Conservation (phyloP, 1,140 invertebrate genomes). For the Trichonephila inaurata region DNA sequence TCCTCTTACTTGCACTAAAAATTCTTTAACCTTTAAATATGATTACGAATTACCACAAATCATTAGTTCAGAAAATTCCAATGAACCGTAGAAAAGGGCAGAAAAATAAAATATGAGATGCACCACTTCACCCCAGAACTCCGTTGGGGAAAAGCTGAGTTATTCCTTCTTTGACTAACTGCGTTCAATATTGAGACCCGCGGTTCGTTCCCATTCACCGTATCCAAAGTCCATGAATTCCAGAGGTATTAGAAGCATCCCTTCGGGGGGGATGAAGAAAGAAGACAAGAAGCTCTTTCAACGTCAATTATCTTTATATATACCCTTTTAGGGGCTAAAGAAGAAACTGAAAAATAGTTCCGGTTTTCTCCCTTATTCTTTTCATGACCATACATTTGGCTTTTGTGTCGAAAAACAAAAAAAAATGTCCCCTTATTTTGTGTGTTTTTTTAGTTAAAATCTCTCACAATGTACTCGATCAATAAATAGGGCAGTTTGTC, state of each 20-base stretch:
- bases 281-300: neutral
- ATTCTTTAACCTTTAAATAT: neutral
- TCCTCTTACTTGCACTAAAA: too few species aligned
- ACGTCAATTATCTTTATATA: conserved; percentile 44
- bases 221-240: neutral
- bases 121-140: neutral
- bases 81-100: neutral
- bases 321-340: neutral
- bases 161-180: conserved; percentile 44
- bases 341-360: conserved; percentile 45
- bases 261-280: neutral
- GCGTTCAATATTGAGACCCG: conserved; percentile 37
- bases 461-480: neutral
- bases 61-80: neutral
- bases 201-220: neutral
- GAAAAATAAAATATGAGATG: neutral
- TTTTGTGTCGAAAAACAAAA: conserved; percentile 4
- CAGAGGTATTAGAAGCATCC: conserved; percentile 27
- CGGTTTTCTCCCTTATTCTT: neutral
- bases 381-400: neutral
- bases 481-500: too few species aligned
- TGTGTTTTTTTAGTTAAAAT: neutral
- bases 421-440: neutral
- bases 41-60: neutral
- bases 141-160: neutral